Percentiles rank a stretch among this genome's conserved stretches.
These are phyloP conservation scores for Poeciliopsis occidentalis DNA, from an alignment of 2,113 vertebrate genomes.

Conservation along the genomic window DNA sequence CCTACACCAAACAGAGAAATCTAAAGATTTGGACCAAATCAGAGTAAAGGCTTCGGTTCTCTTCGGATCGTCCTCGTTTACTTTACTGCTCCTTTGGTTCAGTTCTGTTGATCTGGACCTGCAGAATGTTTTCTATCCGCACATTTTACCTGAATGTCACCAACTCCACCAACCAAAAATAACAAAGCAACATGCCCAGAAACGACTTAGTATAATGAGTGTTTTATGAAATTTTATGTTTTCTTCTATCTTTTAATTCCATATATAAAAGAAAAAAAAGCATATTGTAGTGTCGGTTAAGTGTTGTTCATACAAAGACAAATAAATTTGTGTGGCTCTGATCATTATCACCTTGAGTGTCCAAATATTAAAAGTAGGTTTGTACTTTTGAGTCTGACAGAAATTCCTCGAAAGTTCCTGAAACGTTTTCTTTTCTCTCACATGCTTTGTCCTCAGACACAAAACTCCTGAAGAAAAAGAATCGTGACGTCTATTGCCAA, in stretches of 20 bases:
- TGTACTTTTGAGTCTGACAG: slow-evolving; percentile 50
- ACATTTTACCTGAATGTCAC: neutral
- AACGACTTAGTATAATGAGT: neutral
- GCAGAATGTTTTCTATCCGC: neutral
- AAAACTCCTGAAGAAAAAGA: slow-evolving; percentile 70
- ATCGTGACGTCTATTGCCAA: slow-evolving; percentile 61
- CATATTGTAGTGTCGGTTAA: neutral
- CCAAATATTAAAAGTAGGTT: slow-evolving; percentile 65
- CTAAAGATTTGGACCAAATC: neutral
- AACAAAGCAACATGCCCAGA: too few species aligned
- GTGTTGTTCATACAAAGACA: slow-evolving; percentile 19
- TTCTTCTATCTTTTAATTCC: neutral
- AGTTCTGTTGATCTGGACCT: neutral
- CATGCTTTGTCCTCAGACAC: slow-evolving; percentile 68
- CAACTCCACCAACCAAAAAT: too few species aligned
- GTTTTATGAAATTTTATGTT: neutral
- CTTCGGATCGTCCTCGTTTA: too few species aligned
- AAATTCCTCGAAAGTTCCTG: slow-evolving; percentile 52
- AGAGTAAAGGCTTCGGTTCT: too few species aligned
- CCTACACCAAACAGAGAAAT: too few species aligned
- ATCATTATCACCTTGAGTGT: slow-evolving; percentile 43
- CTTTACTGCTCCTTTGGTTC: too few species aligned
- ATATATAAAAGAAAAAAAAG: too few species aligned
- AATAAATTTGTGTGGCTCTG: slow-evolving; percentile 12
- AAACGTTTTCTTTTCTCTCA: slow-evolving; percentile 69